These are phyloP conservation scores for Sebastes aleutianus DNA, from an alignment of 2,797 vertebrate genomes.

Conservation along the genomic window DNA sequence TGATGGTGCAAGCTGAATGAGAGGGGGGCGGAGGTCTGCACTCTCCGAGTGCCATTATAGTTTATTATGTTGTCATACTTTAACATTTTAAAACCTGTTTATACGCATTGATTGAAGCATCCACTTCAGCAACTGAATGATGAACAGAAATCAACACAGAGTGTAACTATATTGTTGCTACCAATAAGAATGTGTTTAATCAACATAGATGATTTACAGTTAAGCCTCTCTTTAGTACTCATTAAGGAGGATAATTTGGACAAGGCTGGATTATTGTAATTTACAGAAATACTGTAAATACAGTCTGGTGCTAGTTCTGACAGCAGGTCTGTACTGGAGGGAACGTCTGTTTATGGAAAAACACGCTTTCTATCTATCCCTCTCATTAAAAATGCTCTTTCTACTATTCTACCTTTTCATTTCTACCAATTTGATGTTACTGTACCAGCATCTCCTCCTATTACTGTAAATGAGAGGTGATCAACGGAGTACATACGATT, in stretches of 20 bases:
- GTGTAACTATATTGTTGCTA: background rate
- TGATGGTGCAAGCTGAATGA: too few species aligned
- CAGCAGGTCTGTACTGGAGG: background rate
- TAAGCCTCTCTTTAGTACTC: background rate
- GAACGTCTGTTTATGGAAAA: background rate
- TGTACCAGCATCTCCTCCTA: background rate
- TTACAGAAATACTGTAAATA: background rate
- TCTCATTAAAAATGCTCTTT: too few species aligned
- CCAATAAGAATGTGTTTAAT: background rate
- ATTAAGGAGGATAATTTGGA: background rate
- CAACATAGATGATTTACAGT: background rate
- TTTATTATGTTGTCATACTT: too few species aligned
- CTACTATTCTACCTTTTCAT: background rate
- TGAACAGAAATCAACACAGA: too few species aligned
- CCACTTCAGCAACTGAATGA: background rate
- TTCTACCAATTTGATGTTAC: background rate
- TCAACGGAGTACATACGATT: background rate
- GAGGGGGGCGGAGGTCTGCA: too few species aligned
- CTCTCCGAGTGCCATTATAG: too few species aligned
- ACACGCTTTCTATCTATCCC: background rate
- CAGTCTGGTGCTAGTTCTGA: background rate
- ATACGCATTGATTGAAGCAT: too few species aligned
- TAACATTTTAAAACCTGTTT: background rate
- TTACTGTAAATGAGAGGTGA: too few species aligned
- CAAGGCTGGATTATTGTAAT: background rate